Conservation (phyloP, 2,797 vertebrate genomes). For the Galago senegalensis region DNA sequence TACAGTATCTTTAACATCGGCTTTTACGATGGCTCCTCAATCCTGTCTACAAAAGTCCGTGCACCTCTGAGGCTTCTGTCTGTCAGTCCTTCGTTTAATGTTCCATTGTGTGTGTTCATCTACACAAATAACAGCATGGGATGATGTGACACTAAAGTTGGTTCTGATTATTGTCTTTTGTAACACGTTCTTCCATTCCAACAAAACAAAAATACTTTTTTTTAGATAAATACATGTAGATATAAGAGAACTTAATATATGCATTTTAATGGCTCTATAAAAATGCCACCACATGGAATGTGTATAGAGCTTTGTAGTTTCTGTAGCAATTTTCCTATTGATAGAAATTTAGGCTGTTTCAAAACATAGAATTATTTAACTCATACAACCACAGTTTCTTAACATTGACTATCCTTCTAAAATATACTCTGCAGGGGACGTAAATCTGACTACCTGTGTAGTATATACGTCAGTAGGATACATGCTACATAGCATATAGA, state of each 20-base stretch:
- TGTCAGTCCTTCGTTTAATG: not conserved
- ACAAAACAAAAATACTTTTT: not conserved
- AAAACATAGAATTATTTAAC: not conserved
- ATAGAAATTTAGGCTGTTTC: not conserved
- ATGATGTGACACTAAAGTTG: not conserved
- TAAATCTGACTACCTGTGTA: no score
- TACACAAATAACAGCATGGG: not conserved
- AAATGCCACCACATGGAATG: not conserved
- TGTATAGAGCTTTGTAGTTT: not conserved
- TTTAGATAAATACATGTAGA: not conserved
- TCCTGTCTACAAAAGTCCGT: not conserved
- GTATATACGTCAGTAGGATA: not conserved
- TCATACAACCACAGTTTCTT: not conserved
- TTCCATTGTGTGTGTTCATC: not conserved
- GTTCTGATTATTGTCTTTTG: not conserved
- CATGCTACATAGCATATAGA: not conserved
- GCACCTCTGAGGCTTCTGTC: not conserved
- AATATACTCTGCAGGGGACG: not conserved
- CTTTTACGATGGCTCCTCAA: not conserved
- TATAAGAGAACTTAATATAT: not conserved
- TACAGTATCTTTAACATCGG: not conserved
- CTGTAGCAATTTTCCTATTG: not conserved
- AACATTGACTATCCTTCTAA: not conserved
- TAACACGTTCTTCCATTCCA: not conserved
- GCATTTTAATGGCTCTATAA: not conserved